Evolutionary conservation across 2,113 vertebrate genomes (phyloP), one percentile per base, ranked within the genome.

Genomic region (Mola mola): DNA sequence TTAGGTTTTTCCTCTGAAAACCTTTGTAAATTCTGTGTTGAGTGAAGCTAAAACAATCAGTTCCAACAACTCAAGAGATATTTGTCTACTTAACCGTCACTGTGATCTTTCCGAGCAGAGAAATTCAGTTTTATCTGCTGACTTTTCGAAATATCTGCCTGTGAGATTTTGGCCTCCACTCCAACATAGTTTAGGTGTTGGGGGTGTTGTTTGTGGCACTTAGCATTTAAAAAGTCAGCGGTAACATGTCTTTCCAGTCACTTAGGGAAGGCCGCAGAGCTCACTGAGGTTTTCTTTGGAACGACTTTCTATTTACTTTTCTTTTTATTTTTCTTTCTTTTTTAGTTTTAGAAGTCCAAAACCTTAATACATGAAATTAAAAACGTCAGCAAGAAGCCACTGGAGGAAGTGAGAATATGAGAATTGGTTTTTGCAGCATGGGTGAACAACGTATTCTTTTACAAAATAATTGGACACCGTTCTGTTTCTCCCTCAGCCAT

Each of bases 261-360:
- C n/a, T 34, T 17, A 1, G 31, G 29, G 33, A 33, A 60, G 42
- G 22, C 47, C 24, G 42, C 47, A 57, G 12, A 57, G 26, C 20
- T 59, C 33, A n/a, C 26, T 5, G 40, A 24, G 15, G 9, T 60
- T 55, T 66, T 60, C 19, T 31, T 40, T 72, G 24, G 6, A 38
- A 8, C 12, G 16, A 22, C 5, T 53, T 51, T 50, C 28, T 25
- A n/a, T n/a, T n/a, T n/a, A n/a, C n/a, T n/a, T n/a, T n/a, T n/a
- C n/a, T n/a, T n/a, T n/a, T n/a, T n/a, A n/a, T n/a, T n/a, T n/a
- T n/a, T n/a, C n/a, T n/a, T n/a, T n/a, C n/a, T n/a, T n/a, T n/a
- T n/a, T n/a, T n/a, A 50, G 26, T 13, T 9, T 33, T 7, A 52
- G 24, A 42, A 25, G 65, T 8, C 24, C 4, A 29, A 63, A 66